Conservation (phyloP, 1,140 invertebrate genomes). For the Agrypnia vestita region DNA sequence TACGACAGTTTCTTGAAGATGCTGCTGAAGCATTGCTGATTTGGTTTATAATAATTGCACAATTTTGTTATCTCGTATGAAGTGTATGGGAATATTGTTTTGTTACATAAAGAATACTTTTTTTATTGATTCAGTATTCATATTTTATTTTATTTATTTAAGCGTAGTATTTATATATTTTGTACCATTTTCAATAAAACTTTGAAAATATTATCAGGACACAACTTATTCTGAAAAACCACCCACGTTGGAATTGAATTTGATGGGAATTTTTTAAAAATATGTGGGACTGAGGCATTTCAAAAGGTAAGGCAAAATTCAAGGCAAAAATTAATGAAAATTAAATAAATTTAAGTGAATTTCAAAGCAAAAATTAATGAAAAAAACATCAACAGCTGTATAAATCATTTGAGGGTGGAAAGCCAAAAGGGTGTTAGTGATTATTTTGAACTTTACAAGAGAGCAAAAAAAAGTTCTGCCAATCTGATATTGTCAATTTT, state of each 20-base stretch:
- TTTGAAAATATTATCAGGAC: slow-evolving; percentile 11
- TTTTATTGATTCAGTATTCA: slow-evolving; percentile 49
- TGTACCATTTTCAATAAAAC: slow-evolving; percentile 44
- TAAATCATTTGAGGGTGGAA: too few relatives aligned
- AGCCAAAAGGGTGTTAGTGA: too few relatives aligned
- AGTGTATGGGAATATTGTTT: slow-evolving; percentile 51
- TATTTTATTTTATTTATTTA: slow-evolving; percentile 42
- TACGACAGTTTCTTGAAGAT: slow-evolving; percentile 51
- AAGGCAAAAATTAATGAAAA: too few relatives aligned
- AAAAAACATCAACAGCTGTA: too few relatives aligned
- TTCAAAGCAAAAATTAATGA: too few relatives aligned
- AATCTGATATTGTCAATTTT: too few relatives aligned
- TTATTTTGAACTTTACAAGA: too few relatives aligned
- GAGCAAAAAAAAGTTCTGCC: too few relatives aligned
- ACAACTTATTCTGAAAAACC: not conserved
- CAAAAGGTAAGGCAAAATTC: too few relatives aligned
- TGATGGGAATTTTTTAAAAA: too few relatives aligned
- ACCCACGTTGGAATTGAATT: not conserved
- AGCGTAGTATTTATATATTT: slow-evolving; percentile 45
- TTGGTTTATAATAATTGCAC: not conserved
- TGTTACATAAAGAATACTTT: slow-evolving; percentile 48
- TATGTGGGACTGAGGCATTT: too few relatives aligned
- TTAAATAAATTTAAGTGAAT: too few relatives aligned
- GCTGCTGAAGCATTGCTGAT: slow-evolving; percentile 50
- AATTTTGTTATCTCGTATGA: slow-evolving; percentile 51